Evolutionary conservation across 2,113 vertebrate genomes (phyloP).

Genomic region (Oryzias woworae): DNA sequence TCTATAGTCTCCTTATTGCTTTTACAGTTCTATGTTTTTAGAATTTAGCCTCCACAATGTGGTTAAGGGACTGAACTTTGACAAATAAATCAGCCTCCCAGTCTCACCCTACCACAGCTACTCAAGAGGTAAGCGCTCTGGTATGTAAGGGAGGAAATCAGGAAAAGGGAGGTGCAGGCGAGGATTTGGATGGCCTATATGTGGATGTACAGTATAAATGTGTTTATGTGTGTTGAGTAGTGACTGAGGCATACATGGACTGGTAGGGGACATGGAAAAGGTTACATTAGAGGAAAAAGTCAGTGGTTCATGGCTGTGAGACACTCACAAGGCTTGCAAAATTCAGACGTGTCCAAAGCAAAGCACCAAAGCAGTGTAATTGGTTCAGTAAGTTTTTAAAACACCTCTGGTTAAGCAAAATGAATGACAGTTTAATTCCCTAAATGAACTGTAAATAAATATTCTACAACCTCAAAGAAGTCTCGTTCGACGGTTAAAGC

Average conservation of each 20-base stretch:
- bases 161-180: conserved; percentile 42
- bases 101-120: conserved; percentile 40
- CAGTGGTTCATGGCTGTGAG: neutral
- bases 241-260: conserved; percentile 11
- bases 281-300: conserved; percentile 9
- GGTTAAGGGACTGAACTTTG: conserved; percentile 29
- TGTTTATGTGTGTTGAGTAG: conserved; percentile 6
- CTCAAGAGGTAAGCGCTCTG: conserved; percentile 52
- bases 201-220: conserved; percentile 5
- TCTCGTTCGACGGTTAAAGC: too few species aligned
- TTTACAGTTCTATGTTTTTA: conserved; percentile 16
- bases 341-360: too few species aligned
- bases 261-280: neutral
- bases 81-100: conserved; percentile 53
- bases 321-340: conserved; percentile 10
- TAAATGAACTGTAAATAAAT: too few species aligned
- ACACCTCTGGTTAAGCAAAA: too few species aligned
- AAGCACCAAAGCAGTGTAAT: too few species aligned
- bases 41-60: conserved; percentile 13
- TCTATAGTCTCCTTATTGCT: conserved; percentile 6
- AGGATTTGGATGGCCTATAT: conserved; percentile 13
- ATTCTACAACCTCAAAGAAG: too few species aligned
- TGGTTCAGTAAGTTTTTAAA: too few species aligned
- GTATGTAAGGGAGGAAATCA: conserved; percentile 63
- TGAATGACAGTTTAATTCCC: too few species aligned